A percentile compares a stretch with the other conserved stretches of the same genome.
These are phyloP conservation scores for Aurelia aurita DNA, from an alignment of 30 jellyfish, hydroid and myxozoan genomes.

Conservation along the genomic window DNA sequence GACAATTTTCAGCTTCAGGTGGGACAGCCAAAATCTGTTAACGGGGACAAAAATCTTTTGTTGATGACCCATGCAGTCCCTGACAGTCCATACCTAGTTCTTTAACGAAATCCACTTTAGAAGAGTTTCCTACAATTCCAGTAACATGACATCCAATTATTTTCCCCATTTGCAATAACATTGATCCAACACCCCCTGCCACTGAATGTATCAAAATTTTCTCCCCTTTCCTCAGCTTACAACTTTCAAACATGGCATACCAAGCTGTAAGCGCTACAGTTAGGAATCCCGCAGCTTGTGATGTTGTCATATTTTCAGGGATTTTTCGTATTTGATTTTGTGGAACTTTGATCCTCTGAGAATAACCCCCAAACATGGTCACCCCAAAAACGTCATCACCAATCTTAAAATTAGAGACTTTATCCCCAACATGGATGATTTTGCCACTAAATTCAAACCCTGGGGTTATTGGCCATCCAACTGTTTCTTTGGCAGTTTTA, in stretches of 20 bases:
- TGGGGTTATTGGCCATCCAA: constrained; percentile 98
- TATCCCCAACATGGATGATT: constrained; percentile 70
- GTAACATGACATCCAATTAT: constrained; percentile 86
- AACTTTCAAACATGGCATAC: constrained; percentile 89
- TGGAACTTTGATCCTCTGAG: constrained; percentile 73
- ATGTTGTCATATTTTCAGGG: constrained; percentile 66
- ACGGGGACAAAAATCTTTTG: too few relatives aligned
- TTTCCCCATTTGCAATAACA: constrained; percentile 90
- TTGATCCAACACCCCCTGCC: constrained; percentile 97
- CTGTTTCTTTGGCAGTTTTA: constrained; percentile 80
- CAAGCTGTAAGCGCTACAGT: constrained; percentile 92
- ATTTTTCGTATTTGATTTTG: constrained; percentile 65
- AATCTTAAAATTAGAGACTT: constrained; percentile 64
- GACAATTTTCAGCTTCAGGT: too few relatives aligned
- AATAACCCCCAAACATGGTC: constrained; percentile 86
- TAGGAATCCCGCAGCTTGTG: constrained; percentile 90
- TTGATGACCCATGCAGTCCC: too few relatives aligned
- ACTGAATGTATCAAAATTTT: constrained; percentile 84
- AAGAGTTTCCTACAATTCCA: constrained; percentile 87
- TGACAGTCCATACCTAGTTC: constrained; percentile 26
- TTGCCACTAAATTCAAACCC: constrained; percentile 96
- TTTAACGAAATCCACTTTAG: constrained; percentile 64
- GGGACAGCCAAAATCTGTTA: too few relatives aligned
- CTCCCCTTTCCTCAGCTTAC: constrained; percentile 83
- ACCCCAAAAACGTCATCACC: constrained; percentile 93